Evolutionary conservation across 92 coral and sea anemone species (phyloP).

Genomic region (Epizoanthus scotinus): DNA sequence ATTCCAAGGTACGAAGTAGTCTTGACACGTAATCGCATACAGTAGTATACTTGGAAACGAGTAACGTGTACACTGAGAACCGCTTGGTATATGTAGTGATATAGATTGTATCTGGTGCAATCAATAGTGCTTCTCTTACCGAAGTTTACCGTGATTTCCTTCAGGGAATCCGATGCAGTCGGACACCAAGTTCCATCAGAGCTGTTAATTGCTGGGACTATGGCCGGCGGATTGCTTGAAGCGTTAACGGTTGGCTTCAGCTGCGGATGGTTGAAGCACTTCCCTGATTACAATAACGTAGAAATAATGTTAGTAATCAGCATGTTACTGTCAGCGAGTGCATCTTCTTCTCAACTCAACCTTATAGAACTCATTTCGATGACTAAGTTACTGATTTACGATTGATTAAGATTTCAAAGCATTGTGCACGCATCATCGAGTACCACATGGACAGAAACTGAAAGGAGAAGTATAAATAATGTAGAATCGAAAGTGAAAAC

Average conservation of each 20-base stretch:
- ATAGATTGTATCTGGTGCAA: neutral
- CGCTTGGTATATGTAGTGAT: neutral
- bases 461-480: neutral
- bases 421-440: neutral
- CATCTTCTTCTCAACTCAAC: neutral
- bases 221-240: conserved; percentile 1
- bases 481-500: neutral
- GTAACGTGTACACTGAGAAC: neutral
- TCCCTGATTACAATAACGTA: neutral
- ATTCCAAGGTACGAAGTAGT: no score
- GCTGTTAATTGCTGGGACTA: neutral
- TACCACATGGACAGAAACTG: neutral
- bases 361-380: neutral
- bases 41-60: no score
- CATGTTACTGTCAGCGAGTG: neutral
- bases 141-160: neutral
- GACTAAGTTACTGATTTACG: neutral
- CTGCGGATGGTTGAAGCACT: conserved; percentile 1
- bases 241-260: neutral
- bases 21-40: no score
- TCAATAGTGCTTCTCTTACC: neutral
- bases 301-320: neutral
- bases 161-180: neutral
- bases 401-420: neutral
- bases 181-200: conserved; percentile 14